Evolutionary conservation across 2,113 vertebrate genomes (phyloP), one percentile per base, ranked within the genome.

Genomic region (Etia nguti): DNA sequence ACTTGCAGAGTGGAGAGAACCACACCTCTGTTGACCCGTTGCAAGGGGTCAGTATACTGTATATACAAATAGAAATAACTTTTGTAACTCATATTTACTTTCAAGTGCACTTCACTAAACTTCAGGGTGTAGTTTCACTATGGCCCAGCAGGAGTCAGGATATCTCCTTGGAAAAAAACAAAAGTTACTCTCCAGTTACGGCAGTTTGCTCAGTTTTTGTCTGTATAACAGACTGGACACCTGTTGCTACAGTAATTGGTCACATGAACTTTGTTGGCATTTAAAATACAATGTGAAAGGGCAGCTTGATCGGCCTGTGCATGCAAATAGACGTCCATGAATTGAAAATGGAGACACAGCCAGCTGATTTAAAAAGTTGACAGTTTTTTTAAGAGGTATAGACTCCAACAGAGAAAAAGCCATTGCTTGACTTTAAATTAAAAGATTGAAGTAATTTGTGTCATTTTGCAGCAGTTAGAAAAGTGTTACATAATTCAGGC

Each of bases 1-100:
- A 99, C 84, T 92, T 99, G 18, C 97, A 99, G 93, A 97, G 96
- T 0, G 98, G 98, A 84, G 98, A 99, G 60, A 99, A 97, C 22
- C 97, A 99, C 85, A 98, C 98, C 2, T 94, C 96, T 0, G 98
- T 99, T 81, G 98, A 99, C 77, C 99, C 99, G 3, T 96, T 98
- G 18, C 97, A 99, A 29, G 98, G 97, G 13, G 99, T 99, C 80
- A 96, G 98, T 93, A 43, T 43, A 52, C 26, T 77, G 26, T 77
- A 48, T 7, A 79, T 24, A 15, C 10, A 70, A 36, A 86, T 38
- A 56, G 54, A 43, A 29, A 73, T 10, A 6, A 22, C n/a, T 56
- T 26, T 6, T 10, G 6, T 36, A 54, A 20, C 5, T 12, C 31
- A 31, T 26, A 43, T 10, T n/a, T 10, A 68, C 26, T 57, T 65